These are phyloP conservation scores for Agrochola lota DNA, from an alignment of 2,888 invertebrate genomes.

Conservation along the genomic window DNA sequence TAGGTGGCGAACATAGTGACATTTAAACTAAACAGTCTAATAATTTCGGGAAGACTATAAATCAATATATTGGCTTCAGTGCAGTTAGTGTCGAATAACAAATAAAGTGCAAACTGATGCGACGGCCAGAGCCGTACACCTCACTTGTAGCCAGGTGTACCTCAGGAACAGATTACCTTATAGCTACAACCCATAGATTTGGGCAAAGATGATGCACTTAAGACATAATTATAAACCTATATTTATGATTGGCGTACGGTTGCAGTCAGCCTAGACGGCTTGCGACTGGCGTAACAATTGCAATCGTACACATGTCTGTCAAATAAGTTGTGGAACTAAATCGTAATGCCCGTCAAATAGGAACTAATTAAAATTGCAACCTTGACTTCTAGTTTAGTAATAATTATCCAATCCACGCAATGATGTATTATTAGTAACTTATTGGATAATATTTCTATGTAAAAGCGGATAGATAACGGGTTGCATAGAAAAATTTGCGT, in stretches of 20 bases:
- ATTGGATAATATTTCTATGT: constrained; percentile 57
- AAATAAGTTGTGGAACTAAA: neutral
- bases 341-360: neutral
- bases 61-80: neutral
- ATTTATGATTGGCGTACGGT: neutral
- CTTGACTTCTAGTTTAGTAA: constrained; percentile 52
- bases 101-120: neutral
- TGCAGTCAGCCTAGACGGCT: neutral
- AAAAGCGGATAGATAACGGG: constrained; percentile 59
- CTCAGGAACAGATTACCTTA: neutral
- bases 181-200: neutral
- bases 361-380: constrained; percentile 18
- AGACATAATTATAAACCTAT: neutral
- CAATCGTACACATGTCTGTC: neutral
- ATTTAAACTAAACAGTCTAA: neutral
- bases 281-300: neutral
- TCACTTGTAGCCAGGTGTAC: neutral
- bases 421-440: constrained; percentile 48
- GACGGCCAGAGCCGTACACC: too few species aligned
- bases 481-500: constrained; percentile 60
- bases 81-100: neutral
- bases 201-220: neutral
- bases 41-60: neutral
- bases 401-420: constrained; percentile 36
- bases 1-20: neutral